These are phyloP conservation scores for Arvicanthis niloticus DNA, from an alignment of 2,113 vertebrate genomes.

Conservation along the genomic window DNA sequence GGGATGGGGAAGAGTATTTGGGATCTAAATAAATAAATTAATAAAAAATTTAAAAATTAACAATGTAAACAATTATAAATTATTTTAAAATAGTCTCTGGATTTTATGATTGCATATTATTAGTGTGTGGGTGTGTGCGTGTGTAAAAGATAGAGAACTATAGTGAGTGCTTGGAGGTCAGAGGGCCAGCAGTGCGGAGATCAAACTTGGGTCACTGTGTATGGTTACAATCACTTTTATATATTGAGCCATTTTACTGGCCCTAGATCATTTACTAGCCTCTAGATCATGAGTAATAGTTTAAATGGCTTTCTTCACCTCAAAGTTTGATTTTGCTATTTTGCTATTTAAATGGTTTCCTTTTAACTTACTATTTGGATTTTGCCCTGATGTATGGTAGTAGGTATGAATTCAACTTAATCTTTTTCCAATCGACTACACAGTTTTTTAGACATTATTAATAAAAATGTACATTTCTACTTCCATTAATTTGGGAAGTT, in stretches of 20 bases:
- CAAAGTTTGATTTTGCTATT: constrained; percentile 15
- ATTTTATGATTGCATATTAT: neutral
- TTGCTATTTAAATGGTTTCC: neutral
- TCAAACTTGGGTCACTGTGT: neutral
- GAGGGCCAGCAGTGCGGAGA: neutral
- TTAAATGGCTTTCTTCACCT: neutral
- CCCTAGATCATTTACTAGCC: too few species aligned
- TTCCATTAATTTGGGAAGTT: neutral
- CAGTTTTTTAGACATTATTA: neutral
- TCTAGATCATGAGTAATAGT: constrained; percentile 7
- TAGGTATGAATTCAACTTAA: neutral
- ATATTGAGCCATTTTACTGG: neutral
- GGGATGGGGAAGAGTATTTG: too few species aligned
- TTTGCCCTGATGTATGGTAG: neutral
- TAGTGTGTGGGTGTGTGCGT: neutral
- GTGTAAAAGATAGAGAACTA: neutral
- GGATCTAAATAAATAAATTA: too few species aligned
- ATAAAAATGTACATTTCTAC: constrained; percentile 1
- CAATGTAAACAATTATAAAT: neutral
- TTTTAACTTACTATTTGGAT: constrained; percentile 9
- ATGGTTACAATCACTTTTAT: neutral
- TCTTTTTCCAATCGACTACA: constrained; percentile 3
- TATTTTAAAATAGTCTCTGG: neutral
- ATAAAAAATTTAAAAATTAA: too few species aligned
- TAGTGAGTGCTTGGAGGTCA: neutral